These are phyloP conservation scores for Dolichallabes microphthalmus DNA, from an alignment of 2,113 vertebrate genomes.

Conservation along the genomic window DNA sequence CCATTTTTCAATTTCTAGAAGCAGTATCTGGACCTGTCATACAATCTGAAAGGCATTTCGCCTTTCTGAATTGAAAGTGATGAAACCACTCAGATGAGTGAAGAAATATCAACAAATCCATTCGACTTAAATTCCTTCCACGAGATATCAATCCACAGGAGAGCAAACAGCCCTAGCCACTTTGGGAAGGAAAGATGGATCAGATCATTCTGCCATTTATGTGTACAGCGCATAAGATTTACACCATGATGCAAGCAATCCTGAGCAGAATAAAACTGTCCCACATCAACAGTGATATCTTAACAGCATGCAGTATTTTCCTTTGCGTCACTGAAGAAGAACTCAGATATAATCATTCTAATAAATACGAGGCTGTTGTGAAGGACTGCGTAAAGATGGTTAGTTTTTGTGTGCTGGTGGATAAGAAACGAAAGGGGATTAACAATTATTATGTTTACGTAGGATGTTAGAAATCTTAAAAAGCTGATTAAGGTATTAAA, in stretches of 20 bases:
- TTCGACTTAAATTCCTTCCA: neutral
- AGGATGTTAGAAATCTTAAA: neutral
- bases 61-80: neutral
- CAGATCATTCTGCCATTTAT: neutral
- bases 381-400: neutral
- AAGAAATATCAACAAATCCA: neutral
- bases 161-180: neutral
- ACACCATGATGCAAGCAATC: neutral
- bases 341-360: neutral
- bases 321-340: neutral
- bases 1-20: neutral
- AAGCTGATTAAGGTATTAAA: neutral
- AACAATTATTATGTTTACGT: no score
- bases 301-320: neutral
- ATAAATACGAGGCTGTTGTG: neutral
- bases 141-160: neutral
- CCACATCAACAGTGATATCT: neutral
- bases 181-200: neutral
- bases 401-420: neutral
- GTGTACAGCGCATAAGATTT: neutral
- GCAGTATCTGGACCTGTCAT: neutral
- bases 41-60: neutral
- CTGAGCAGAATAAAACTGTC: neutral
- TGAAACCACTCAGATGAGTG: neutral
- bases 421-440: neutral